A percentile compares a stretch with the other conserved stretches of the same genome.
These are phyloP conservation scores for Chaetodon trifascialis DNA, from an alignment of 2,113 vertebrate genomes.

Conservation along the genomic window DNA sequence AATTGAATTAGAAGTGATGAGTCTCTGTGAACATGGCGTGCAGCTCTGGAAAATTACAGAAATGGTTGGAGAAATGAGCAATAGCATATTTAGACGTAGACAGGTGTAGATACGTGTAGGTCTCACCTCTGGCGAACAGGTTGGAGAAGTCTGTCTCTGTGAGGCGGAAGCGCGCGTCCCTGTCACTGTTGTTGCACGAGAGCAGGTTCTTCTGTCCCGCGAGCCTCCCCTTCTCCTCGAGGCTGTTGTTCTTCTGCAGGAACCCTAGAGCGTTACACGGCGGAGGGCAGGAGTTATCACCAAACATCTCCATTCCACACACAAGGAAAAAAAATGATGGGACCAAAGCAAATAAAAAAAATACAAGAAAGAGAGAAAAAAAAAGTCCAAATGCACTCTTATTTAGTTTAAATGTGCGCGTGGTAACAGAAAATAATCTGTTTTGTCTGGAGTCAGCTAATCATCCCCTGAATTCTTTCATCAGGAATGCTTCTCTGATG, in stretches of 20 bases:
- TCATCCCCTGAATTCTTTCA: neutral
- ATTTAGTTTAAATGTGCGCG: neutral
- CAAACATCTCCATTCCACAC: slow-evolving; percentile 75
- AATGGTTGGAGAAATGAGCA: neutral
- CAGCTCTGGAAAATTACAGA: neutral
- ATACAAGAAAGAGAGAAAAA: neutral
- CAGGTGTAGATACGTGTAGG: neutral
- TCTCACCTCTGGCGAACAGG: slow-evolving; percentile 94
- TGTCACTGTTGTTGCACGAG: slow-evolving; percentile 92
- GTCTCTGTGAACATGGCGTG: too few species aligned
- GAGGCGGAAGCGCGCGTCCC: slow-evolving; percentile 88
- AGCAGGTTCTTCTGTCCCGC: slow-evolving; percentile 91
- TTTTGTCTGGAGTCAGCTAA: neutral
- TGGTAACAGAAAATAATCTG: neutral
- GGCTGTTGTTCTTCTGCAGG: slow-evolving; percentile 97
- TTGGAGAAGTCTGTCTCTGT: slow-evolving; percentile 98
- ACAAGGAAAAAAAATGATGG: neutral
- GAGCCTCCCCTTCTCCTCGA: slow-evolving; percentile 93
- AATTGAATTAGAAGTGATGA: neutral
- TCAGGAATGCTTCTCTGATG: neutral
- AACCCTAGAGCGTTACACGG: slow-evolving; percentile 91
- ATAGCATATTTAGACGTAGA: neutral
- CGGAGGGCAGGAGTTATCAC: slow-evolving; percentile 81
- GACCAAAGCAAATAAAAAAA: neutral
- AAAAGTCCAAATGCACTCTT: neutral